Evolutionary conservation across 2,888 invertebrate genomes (phyloP).

Genomic region (Yponomeuta evonymella): DNA sequence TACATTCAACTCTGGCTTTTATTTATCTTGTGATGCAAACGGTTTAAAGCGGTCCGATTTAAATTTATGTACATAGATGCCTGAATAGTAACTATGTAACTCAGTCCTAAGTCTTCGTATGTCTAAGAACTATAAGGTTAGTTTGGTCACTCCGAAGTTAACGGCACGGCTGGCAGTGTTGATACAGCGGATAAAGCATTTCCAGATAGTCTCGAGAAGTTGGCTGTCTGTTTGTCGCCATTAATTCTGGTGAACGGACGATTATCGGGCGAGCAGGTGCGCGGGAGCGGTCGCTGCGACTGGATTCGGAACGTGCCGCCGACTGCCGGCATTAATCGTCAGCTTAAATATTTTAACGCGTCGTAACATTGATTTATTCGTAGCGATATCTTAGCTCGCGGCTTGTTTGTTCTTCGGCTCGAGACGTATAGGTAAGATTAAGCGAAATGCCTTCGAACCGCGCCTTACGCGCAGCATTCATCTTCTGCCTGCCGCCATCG

Average conservation of each 20-base stretch:
- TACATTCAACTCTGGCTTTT: slow-evolving; percentile 1
- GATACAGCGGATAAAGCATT: neutral
- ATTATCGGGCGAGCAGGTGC: slow-evolving; percentile 14
- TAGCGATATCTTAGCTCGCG: slow-evolving; percentile 68
- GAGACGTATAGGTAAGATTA: slow-evolving; percentile 71
- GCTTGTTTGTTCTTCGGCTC: slow-evolving; percentile 72
- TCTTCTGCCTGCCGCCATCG: slow-evolving; percentile 40
- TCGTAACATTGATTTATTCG: slow-evolving; percentile 75
- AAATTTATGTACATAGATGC: neutral
- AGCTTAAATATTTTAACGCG: slow-evolving; percentile 76
- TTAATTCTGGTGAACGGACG: slow-evolving; percentile 12
- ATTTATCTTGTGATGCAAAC: neutral
- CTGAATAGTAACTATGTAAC: too few relatives aligned
- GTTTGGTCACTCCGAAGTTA: neutral
- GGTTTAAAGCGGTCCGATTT: neutral
- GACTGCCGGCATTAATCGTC: slow-evolving; percentile 62
- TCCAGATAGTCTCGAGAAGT: slow-evolving; percentile 2
- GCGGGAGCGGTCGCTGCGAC: neutral
- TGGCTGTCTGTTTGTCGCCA: slow-evolving; percentile 11
- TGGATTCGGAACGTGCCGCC: slow-evolving; percentile 7
- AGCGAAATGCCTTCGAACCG: slow-evolving; percentile 48
- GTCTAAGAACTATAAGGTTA: neutral
- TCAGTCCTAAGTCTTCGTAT: neutral
- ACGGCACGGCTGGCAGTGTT: neutral
- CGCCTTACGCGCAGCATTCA: slow-evolving; percentile 36